phyloP scores from a whole-genome alignment of 2,113 vertebrate species.

The Pimephales promelas region DNA sequence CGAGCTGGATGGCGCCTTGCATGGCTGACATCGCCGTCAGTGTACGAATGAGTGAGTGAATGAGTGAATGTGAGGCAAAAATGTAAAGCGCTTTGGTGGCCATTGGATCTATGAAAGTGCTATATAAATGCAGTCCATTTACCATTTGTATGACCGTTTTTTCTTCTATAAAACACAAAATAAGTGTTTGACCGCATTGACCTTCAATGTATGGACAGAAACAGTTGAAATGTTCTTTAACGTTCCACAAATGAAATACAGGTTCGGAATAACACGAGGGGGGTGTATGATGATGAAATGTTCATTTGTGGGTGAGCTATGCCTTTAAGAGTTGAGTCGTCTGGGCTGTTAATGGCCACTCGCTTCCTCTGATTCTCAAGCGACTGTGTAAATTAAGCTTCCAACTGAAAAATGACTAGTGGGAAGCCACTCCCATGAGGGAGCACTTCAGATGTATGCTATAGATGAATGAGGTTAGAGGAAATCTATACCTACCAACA shows the following conservation, averaged over 20 bases:
- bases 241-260: not conserved
- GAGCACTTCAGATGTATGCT: slow-evolving; percentile 48
- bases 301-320: not conserved
- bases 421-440: slow-evolving; percentile 27
- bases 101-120: too few species aligned
- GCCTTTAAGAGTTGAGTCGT: not conserved
- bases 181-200: not conserved
- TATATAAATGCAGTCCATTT: too few species aligned
- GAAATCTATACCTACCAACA: slow-evolving; percentile 67
- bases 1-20: too few species aligned
- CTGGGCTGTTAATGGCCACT: not conserved
- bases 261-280: not conserved
- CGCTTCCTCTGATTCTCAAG: not conserved
- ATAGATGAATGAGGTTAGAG: slow-evolving; percentile 66
- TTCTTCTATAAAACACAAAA: not conserved
- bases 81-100: too few species aligned
- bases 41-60: too few species aligned
- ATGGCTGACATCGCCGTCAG: too few species aligned
- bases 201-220: not conserved
- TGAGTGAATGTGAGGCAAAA: too few species aligned
- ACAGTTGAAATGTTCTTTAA: not conserved
- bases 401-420: not conserved
- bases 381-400: not conserved
- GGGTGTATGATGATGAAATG: not conserved
- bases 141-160: not conserved